These are phyloP conservation scores for Otocyon megalotis DNA, from an alignment of 2,113 vertebrate species.

Conservation along the genomic window DNA sequence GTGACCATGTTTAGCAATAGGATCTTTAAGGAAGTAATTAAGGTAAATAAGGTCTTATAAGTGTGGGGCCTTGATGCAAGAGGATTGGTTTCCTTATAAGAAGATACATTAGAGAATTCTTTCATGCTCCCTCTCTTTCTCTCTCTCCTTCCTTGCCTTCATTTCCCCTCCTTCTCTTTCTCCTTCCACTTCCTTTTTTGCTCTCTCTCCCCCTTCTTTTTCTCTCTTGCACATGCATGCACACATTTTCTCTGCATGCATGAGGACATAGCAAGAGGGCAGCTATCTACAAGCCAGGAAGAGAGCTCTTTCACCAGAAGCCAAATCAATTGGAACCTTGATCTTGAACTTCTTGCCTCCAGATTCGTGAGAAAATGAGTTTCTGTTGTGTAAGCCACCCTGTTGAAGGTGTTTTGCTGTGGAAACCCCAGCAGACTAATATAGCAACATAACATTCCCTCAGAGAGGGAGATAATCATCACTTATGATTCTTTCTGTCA, in stretches of 20 bases:
- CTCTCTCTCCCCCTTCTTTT: not conserved
- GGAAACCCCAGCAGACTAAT: not conserved
- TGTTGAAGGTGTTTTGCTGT: not conserved
- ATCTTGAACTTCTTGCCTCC: not conserved
- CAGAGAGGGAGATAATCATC: not conserved
- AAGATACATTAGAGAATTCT: not conserved
- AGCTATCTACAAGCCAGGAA: not conserved
- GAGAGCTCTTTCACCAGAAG: not conserved
- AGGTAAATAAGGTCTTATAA: not conserved
- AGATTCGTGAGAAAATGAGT: not conserved
- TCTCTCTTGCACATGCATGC: not conserved
- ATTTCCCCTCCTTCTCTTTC: not conserved
- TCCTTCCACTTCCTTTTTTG: not conserved
- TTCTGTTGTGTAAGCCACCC: not conserved
- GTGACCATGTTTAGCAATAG: not conserved
- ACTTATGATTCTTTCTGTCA: not conserved
- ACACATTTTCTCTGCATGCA: not conserved
- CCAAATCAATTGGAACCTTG: not conserved
- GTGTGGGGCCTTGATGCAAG: not conserved
- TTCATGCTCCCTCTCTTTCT: not conserved
- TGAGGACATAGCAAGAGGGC: not conserved
- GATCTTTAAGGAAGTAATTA: not conserved
- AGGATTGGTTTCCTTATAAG: not conserved
- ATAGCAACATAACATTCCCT: not conserved
- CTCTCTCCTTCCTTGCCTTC: not conserved